A percentile compares a stretch with the other conserved stretches of the same genome.
phyloP scores from a whole-genome alignment of 2,113 vertebrate genomes.

The Passer domesticus region DNA sequence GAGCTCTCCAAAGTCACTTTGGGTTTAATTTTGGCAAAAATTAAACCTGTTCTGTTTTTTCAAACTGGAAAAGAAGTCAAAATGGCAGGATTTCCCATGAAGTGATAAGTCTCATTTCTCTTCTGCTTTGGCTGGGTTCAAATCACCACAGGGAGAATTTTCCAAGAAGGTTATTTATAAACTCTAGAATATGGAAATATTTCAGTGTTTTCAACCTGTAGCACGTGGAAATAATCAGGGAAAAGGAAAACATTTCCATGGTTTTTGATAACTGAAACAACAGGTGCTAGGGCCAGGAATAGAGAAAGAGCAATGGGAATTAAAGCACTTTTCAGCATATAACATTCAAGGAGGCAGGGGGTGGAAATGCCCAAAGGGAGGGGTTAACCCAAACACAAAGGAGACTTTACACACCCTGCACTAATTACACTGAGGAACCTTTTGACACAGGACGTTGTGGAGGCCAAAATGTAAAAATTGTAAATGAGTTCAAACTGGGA shows the following conservation, averaged over 20 bases:
- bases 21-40: background rate
- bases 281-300: background rate
- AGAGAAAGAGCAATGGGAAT: background rate
- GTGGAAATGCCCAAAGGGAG: background rate
- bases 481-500: background rate
- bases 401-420: background rate
- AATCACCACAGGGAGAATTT: background rate
- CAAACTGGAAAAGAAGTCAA: background rate
- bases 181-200: background rate
- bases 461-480: background rate
- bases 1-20: background rate
- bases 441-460: background rate
- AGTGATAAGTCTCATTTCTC: background rate
- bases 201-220: constrained; percentile 18
- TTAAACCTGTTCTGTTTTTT: background rate
- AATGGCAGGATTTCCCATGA: background rate
- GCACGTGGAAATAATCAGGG: background rate
- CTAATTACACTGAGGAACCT: background rate
- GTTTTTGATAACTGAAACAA: background rate
- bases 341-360: background rate
- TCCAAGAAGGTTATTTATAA: background rate
- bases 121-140: background rate
- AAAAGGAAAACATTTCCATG: background rate
- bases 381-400: background rate
- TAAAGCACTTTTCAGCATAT: background rate